phyloP scores from a whole-genome alignment of 2,888 invertebrate species.

The Sarcophaga rosellei region DNA sequence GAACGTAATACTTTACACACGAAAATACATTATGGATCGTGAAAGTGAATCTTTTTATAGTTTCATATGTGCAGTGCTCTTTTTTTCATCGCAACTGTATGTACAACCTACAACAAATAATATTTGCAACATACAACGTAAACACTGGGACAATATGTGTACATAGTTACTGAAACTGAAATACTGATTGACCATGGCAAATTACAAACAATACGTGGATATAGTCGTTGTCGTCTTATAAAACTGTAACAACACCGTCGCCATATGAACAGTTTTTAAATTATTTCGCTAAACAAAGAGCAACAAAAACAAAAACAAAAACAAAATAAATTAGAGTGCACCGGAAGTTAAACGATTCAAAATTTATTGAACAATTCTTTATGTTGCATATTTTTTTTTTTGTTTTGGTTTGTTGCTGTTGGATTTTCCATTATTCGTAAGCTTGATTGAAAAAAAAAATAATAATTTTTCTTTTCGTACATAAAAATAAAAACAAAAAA shows the following conservation, averaged over 20 bases:
- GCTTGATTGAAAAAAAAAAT: conserved; percentile 45
- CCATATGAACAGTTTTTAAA: background rate
- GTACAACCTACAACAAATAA: conserved; percentile 49
- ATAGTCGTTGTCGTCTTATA: background rate
- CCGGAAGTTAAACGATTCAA: conserved; percentile 56
- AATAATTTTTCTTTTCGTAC: background rate
- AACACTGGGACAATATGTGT: background rate
- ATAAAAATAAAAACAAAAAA: conserved; percentile 10
- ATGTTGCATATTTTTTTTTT: conserved; percentile 19
- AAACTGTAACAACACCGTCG: background rate
- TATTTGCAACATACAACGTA: background rate
- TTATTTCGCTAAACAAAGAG: background rate
- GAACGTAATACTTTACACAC: no score
- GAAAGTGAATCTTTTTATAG: no score
- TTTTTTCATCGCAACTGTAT: background rate
- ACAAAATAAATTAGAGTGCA: conserved; percentile 31
- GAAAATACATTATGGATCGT: no score
- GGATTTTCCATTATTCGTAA: conserved; percentile 35
- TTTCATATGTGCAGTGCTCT: no score
- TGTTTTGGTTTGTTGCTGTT: conserved; percentile 1
- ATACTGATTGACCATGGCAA: conserved; percentile 21
- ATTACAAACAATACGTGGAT: conserved; percentile 26
- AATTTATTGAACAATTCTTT: conserved; percentile 61
- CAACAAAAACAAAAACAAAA: background rate
- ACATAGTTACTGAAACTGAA: background rate